Evolutionary conservation across 2,888 invertebrate genomes (phyloP).

Genomic region (Drosophila ustulata): DNA sequence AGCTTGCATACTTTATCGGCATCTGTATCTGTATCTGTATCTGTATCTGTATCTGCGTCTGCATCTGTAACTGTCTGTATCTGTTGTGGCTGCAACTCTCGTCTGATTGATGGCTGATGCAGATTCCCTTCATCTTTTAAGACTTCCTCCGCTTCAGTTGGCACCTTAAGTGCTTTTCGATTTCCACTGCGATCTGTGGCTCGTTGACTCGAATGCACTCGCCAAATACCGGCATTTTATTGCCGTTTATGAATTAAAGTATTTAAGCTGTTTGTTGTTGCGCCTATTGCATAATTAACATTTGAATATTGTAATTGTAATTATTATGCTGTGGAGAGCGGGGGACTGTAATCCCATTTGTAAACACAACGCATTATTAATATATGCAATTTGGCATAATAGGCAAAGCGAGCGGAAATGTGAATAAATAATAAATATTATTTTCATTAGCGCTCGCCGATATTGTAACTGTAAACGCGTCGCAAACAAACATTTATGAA

Average conservation of each 20-base stretch:
- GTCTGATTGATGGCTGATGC: conserved; percentile 33
- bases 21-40: conserved; percentile 10
- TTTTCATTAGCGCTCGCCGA: background rate
- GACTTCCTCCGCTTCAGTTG: conserved; percentile 38
- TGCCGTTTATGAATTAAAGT: conserved; percentile 11
- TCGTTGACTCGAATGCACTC: conserved; percentile 12
- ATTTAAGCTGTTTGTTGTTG: conserved; percentile 7
- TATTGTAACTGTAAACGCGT: background rate
- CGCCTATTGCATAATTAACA: conserved; percentile 52
- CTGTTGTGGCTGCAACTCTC: conserved; percentile 20
- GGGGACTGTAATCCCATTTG: conserved; percentile 68
- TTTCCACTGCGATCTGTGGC: conserved; percentile 16
- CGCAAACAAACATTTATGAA: background rate
- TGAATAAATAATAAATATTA: conserved; percentile 68
- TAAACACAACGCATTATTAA: conserved; percentile 64
- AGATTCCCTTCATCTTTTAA: conserved; percentile 27
- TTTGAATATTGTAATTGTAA: conserved; percentile 42
- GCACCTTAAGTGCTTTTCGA: conserved; percentile 68
- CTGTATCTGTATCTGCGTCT: conserved; percentile 1
- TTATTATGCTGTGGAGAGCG: conserved; percentile 16
- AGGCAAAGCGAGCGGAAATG: conserved; percentile 63
- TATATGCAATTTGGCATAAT: conserved; percentile 60
- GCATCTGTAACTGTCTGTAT: conserved; percentile 22
- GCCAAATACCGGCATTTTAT: conserved; percentile 1
- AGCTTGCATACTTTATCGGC: conserved; percentile 25